Evolutionary conservation across 2,888 invertebrate species (phyloP), one percentile per base, ranked within the genome.

Genomic region (Hyposoter dolosus): DNA sequence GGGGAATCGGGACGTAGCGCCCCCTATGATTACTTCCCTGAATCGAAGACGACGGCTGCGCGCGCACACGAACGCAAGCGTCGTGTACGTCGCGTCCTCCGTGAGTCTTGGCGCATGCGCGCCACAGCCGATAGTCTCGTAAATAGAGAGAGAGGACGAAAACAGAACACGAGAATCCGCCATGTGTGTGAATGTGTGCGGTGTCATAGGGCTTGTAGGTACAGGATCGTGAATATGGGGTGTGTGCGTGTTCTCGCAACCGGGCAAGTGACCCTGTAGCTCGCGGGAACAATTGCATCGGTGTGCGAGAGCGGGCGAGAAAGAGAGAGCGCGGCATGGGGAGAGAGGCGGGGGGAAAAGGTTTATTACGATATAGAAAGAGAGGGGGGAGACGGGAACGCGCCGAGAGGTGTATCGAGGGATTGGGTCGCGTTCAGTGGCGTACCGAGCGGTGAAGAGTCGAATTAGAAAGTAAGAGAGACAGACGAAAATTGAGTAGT

Each of bases 271-370:
- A 82, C 75, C 87, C 80, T 77, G 86, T 76, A 66, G 71, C 68
- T 83, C 63, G 77, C 83, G 63, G 35, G 63, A 75, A 74, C 65
- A 74, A 47, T 60, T 86, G 88, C 82, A 81, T 86, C 83, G 83
- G 86, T 81, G 84, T 77, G 82, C 56, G 87, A 76, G 82, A 82
- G 88, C 83, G 87, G 87, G 87, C 82, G 83, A 83, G 82, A 85
- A 71, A 88, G 66, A 83, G 53, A 81, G 75, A 87, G 72, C 40
- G 40, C 9, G 40, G 72, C 72, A 86, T 84, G 84, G 77, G 69
- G 83, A 69, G 85, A 74, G 89, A 63, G 83, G 66, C 80, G 75
- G 87, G 72, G 74, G 85, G 88, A 86, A 76, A 65, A 76, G 72
- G 60, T 78, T 68, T 78, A 78, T 68, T 68, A 43, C 66, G 77